Evolutionary conservation across 2,888 invertebrate species (phyloP), one percentile per base, ranked within the genome.

Genomic region (Dryococelus australis): DNA sequence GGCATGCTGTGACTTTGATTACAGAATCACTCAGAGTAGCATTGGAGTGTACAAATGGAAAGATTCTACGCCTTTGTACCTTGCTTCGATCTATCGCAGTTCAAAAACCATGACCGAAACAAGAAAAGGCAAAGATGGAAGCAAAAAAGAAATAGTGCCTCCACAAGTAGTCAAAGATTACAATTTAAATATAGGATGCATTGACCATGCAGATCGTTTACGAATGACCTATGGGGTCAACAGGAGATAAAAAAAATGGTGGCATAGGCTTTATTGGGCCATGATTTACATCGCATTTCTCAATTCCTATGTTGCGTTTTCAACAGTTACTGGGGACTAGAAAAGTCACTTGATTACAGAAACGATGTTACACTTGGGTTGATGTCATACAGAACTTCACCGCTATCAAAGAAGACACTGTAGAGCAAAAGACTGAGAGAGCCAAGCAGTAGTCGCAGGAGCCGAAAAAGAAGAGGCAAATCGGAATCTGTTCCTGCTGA

Each of bases 51-150:
- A 53, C 81, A 89, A 90, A 83, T 90, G 88, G 89, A 86, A 88
- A 26, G 89, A 89, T 84, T 90, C 87, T 28, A 89, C 87, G 85
- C 65, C 87, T 20, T 88, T 89, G 9, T 47, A 88, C 80, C 85
- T 90, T 24, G 83, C 87, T 43, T 88, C 89, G 43, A 90, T 90
- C 85, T 90, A 88, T 86, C 90, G 90, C 87, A 89, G 89, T 86
- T 87, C 88, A 80, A 88, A 83, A 51, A 87, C 65, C n/a, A 47
- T 35, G 12, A 0, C 78, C 5, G 87, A 84, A 5, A 24, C 35
- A 10, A 8, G 85, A 26, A 87, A 28, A n/a, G 86, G 87, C 0
- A 85, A 85, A 43, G 87, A 85, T 65, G 87, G 85, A 24, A n/a
- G 26, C 8, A 84, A 28, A 87, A n/a, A 47, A 9, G 78, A 84